A percentile compares a stretch with the other conserved stretches of the same genome.
These are phyloP conservation scores for Drosophila bunnanda DNA, from an alignment of 2,888 invertebrate genomes.

Conservation along the genomic window DNA sequence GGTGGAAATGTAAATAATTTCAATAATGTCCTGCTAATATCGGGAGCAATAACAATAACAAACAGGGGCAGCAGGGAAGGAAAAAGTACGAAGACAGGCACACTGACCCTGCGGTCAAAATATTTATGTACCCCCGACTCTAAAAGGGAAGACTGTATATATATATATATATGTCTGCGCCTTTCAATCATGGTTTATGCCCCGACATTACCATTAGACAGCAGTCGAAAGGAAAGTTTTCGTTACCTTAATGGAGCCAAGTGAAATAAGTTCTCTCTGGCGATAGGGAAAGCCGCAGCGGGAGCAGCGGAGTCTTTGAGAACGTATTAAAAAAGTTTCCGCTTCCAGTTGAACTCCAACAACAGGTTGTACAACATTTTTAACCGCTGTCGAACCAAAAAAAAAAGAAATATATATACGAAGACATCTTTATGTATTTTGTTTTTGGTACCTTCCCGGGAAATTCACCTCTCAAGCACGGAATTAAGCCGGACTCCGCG, in stretches of 20 bases:
- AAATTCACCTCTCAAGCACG: conserved; percentile 18
- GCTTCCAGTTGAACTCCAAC: conserved; percentile 36
- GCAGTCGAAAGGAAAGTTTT: conserved; percentile 46
- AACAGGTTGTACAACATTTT: conserved; percentile 47
- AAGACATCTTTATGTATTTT: conserved; percentile 42
- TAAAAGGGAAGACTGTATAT: conserved; percentile 1
- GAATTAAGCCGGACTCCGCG: conserved; percentile 37
- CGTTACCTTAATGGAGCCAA: conserved; percentile 57
- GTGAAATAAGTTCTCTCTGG: conserved; percentile 45
- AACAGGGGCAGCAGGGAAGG: conserved; percentile 3
- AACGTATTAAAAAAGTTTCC: conserved; percentile 66
- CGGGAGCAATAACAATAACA: conserved; percentile 36
- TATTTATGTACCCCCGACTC: conserved; percentile 35
- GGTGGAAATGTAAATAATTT: conserved; percentile 63
- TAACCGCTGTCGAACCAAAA: conserved; percentile 20
- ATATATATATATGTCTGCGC: conserved; percentile 30
- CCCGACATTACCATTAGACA: conserved; percentile 39
- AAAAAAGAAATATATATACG: background rate
- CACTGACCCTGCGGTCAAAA: conserved; percentile 55
- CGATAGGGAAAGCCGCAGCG: conserved; percentile 21
- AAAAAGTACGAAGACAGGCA: conserved; percentile 3
- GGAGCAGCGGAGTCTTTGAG: conserved; percentile 16
- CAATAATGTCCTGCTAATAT: conserved; percentile 74
- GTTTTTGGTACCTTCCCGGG: conserved; percentile 18
- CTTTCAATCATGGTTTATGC: conserved; percentile 61